A percentile compares a stretch with the other conserved stretches of the same genome.
Conservation (phyloP, 2,888 invertebrate species). For the Thymelicus acteon region DNA sequence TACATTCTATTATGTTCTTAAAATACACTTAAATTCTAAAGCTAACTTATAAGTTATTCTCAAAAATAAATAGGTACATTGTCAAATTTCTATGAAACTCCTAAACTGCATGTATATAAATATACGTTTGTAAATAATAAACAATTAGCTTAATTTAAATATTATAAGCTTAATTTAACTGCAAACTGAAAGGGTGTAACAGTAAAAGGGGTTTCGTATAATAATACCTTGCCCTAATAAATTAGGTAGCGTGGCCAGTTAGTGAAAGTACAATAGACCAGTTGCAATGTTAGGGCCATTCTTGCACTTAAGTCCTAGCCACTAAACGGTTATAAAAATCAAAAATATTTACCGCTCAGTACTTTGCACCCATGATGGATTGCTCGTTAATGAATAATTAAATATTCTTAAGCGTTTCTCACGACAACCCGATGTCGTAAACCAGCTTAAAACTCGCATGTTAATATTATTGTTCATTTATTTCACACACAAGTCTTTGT, state of each 20-base stretch:
- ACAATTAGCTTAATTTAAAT: too few species aligned
- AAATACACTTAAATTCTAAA: too few species aligned
- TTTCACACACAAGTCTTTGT: constrained; percentile 21
- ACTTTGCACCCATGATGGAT: constrained; percentile 10
- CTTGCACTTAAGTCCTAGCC: constrained; percentile 21
- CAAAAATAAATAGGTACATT: too few species aligned
- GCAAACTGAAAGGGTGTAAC: constrained; percentile 1
- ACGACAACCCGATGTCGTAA: constrained; percentile 20
- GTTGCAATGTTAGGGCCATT: constrained; percentile 24
- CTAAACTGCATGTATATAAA: too few species aligned
- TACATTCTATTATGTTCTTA: too few species aligned
- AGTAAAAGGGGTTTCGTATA: constrained; percentile 6
- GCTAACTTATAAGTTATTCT: too few species aligned
- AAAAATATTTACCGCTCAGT: neutral
- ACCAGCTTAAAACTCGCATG: constrained; percentile 5
- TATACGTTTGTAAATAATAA: too few species aligned
- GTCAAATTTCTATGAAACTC: too few species aligned
- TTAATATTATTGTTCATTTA: constrained; percentile 6
- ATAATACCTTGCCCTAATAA: constrained; percentile 17
- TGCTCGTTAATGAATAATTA: constrained; percentile 14
- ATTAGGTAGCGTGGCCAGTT: constrained; percentile 23
- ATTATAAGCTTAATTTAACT: too few species aligned
- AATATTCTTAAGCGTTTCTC: constrained; percentile 24
- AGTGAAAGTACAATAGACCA: constrained; percentile 31
- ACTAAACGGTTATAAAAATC: constrained; percentile 7